Evolutionary conservation across 1,140 invertebrate species (phyloP).

Genomic region (Drosophila hydei): DNA sequence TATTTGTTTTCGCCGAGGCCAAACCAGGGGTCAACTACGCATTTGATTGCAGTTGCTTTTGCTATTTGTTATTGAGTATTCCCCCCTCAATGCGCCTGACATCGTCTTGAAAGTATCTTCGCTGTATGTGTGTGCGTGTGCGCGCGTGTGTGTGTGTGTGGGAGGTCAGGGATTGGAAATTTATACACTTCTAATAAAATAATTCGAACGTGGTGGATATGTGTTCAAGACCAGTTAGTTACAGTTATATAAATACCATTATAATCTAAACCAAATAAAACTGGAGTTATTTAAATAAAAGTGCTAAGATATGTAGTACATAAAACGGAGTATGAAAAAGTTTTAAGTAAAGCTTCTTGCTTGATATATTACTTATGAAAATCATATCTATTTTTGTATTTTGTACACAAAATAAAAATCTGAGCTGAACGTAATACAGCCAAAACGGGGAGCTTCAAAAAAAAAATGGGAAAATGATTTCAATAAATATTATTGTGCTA

Average conservation of each 20-base stretch:
- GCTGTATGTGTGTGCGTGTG: slow-evolving; percentile 26
- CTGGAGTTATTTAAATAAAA: no score
- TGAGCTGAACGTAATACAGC: no score
- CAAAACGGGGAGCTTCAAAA: no score
- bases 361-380: no score
- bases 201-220: slow-evolving; percentile 1
- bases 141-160: slow-evolving; percentile 25
- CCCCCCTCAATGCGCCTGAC: neutral
- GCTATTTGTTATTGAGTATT: slow-evolving; percentile 28
- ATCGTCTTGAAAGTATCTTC: slow-evolving; percentile 18
- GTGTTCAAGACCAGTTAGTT: neutral
- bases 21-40: slow-evolving; percentile 58
- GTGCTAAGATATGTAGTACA: neutral
- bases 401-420: no score
- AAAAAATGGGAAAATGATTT: no score
- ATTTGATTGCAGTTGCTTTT: slow-evolving; percentile 51
- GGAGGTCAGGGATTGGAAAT: slow-evolving; percentile 51
- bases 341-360: no score
- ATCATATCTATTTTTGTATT: no score
- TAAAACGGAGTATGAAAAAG: no score
- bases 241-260: neutral
- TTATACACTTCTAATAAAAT: slow-evolving; percentile 25
- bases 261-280: neutral
- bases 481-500: no score
- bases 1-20: slow-evolving; percentile 51